These are phyloP conservation scores for Ptychobarbus kaznakovi DNA, from an alignment of 2,797 vertebrate genomes.

Conservation along the genomic window DNA sequence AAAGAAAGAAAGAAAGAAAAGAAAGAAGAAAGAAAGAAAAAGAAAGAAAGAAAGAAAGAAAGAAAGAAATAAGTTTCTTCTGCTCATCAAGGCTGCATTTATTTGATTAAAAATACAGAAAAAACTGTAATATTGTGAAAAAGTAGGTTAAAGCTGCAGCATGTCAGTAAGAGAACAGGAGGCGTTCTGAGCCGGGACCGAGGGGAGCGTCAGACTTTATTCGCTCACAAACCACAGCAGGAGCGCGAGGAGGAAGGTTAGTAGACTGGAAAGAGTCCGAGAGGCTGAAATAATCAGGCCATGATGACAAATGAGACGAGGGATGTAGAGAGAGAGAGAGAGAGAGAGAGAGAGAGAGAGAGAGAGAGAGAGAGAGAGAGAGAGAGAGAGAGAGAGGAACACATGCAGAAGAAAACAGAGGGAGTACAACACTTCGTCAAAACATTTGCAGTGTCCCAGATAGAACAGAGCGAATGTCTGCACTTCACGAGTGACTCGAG, in stretches of 20 bases:
- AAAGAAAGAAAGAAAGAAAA: too few species aligned
- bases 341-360: constrained; percentile 55
- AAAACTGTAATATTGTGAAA: too few species aligned
- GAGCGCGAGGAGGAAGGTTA: constrained; percentile 60
- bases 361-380: constrained; percentile 52
- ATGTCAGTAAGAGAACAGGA: too few species aligned
- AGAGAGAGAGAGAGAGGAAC: constrained; percentile 52
- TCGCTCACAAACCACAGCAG: constrained; percentile 1
- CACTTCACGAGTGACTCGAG: constrained; percentile 60
- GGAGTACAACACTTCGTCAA: constrained; percentile 46
- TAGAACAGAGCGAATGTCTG: constrained; percentile 65
- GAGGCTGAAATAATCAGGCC: constrained; percentile 83
- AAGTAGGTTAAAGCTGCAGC: too few species aligned
- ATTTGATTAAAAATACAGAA: too few species aligned
- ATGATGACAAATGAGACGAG: constrained; percentile 79
- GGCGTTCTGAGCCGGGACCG: too few species aligned
- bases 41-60: too few species aligned
- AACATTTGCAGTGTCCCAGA: constrained; percentile 76
- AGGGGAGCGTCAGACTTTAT: too few species aligned
- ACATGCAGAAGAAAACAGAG: constrained; percentile 47
- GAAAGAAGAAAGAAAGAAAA: too few species aligned
- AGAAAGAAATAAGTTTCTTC: too few species aligned
- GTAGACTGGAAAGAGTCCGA: constrained; percentile 66
- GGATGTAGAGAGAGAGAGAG: constrained; percentile 66
- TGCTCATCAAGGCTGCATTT: too few species aligned